Evolutionary conservation across 2,797 vertebrate species (phyloP), one percentile per base, ranked within the genome.

Genomic region (Onychomys arenicola): DNA sequence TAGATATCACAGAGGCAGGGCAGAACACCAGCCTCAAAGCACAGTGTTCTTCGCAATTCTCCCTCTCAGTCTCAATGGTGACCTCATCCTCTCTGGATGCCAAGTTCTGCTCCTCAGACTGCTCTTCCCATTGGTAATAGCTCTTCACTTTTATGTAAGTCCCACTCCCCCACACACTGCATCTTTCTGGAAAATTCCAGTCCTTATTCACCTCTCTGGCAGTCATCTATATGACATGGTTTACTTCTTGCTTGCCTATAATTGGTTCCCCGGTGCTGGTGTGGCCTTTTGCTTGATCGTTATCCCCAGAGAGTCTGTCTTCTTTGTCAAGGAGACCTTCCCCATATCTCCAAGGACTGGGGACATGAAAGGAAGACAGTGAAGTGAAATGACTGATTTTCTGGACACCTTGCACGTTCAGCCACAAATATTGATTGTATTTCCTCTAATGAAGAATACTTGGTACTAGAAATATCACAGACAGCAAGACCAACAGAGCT

Each of bases 181-280:
- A 16, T 25, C 43, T 77, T 90, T 43, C 87, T 16, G 14, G 85
- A 96, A 90, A 75, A 69, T 93, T 90, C 84, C 78, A 87, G 80
- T 65, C 63, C 87, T 52, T 49, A 6, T 12, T 80, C 3, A 37
- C 40, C 34, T 81, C 32, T 14, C 40, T 80, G 57, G 32, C 43
- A 65, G 63, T 73, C n/a, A 73, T 10, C 21, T 2, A 21, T 29
- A 7, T 19, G 9, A 12, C 1, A 16, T 13, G 5, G 14, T 40
- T 82, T 75, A 29, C 57, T n/a, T 37, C 59, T 69, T 21, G 5
- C 27, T 40, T 81, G 57, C 40, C 69, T 94, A 9, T 76, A 55
- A 57, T n/a, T 84, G 73, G 49, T 14, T 95, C 46, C 59, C 25
- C 10, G 59, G 59, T 29, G 49, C 3, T 16, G 40, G 13, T 83